Evolutionary conservation across 30 jellyfish, hydroid and myxozoan species (phyloP).

Genomic region (Turritopsis dohrnii): DNA sequence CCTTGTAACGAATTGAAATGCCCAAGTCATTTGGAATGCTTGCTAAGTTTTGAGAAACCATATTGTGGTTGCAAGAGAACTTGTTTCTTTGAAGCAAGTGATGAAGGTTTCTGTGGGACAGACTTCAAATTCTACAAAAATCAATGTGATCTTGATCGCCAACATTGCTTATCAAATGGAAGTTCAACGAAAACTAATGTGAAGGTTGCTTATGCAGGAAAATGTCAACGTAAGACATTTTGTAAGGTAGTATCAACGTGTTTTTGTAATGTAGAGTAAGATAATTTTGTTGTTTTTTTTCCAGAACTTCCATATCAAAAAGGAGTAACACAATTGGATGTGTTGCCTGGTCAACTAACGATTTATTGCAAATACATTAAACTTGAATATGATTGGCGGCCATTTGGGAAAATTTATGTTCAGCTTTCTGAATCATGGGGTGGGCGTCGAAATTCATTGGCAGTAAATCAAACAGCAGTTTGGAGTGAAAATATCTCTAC

Average conservation of each 20-base stretch:
- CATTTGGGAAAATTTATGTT: neutral
- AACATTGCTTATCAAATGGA: conserved; percentile 8
- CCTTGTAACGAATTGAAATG: conserved; percentile 2
- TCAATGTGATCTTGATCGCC: conserved; percentile 14
- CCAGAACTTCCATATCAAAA: conserved; percentile 11
- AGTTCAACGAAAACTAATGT: neutral
- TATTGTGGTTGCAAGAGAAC: conserved; percentile 23
- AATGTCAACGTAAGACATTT: conserved; percentile 24
- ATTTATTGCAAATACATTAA: conserved; percentile 29
- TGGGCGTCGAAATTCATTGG: neutral
- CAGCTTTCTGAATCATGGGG: conserved; percentile 25
- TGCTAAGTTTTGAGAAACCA: neutral
- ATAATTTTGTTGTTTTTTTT: neutral
- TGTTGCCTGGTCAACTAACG: conserved; percentile 20
- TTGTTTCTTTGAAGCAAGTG: neutral
- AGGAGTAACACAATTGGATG: conserved; percentile 21
- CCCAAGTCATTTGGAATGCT: conserved; percentile 27
- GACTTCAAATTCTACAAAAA: conserved; percentile 9
- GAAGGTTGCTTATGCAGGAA: conserved; percentile 11
- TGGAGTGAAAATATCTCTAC: conserved; percentile 31
- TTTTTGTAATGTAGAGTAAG: neutral
- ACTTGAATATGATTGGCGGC: neutral
- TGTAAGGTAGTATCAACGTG: neutral
- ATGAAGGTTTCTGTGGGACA: conserved; percentile 18
- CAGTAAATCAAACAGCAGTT: conserved; percentile 4